Evolutionary conservation across 2,797 vertebrate genomes (phyloP).

Genomic region (Sebastes miniatus): DNA sequence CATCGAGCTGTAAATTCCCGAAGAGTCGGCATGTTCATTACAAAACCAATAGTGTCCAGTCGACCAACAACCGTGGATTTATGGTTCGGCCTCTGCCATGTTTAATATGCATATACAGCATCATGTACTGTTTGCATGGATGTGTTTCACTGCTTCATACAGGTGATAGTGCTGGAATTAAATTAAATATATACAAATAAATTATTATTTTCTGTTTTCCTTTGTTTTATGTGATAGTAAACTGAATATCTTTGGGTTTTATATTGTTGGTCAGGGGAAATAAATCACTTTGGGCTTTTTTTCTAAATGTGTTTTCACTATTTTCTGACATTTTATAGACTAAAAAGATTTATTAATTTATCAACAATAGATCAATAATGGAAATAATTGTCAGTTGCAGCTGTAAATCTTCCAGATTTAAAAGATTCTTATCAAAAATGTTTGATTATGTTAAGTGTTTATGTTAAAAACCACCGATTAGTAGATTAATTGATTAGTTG

Average conservation of each 20-base stretch:
- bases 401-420: too few relatives aligned
- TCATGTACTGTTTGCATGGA: background rate
- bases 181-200: background rate
- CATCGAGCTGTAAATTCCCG: conserved; percentile 43
- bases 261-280: background rate
- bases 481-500: too few relatives aligned
- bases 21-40: conserved; percentile 50
- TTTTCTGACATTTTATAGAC: background rate
- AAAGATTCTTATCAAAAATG: too few relatives aligned
- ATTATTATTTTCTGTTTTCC: background rate
- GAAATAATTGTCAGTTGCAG: too few relatives aligned
- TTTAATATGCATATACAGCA: conserved; percentile 21
- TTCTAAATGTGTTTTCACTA: background rate
- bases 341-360: too few relatives aligned
- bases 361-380: too few relatives aligned
- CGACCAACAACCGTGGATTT: conserved; percentile 50
- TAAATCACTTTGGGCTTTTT: background rate
- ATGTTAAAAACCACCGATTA: too few relatives aligned
- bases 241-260: background rate
- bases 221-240: background rate
- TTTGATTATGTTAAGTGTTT: too few relatives aligned
- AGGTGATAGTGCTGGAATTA: background rate
- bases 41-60: conserved; percentile 43
- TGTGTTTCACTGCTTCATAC: background rate
- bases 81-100: conserved; percentile 8